Percentiles rank a stretch among this genome's conserved stretches.
These are phyloP conservation scores for Masticophis lateralis DNA, from an alignment of 2,797 vertebrate genomes.

Conservation along the genomic window DNA sequence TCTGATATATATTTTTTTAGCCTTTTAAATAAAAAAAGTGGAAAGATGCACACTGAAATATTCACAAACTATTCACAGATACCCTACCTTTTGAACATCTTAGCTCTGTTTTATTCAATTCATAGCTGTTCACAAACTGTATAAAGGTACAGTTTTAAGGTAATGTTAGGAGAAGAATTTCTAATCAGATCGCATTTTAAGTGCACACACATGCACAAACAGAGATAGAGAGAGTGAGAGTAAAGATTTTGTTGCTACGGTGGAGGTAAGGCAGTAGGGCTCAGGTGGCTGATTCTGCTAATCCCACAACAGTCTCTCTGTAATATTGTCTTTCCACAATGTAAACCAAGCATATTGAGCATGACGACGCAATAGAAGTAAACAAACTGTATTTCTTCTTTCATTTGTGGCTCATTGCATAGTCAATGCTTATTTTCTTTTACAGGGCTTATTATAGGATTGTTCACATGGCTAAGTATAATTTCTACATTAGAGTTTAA, in stretches of 20 bases:
- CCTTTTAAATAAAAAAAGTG: neutral
- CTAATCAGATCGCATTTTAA: neutral
- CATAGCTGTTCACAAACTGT: neutral
- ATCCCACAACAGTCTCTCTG: neutral
- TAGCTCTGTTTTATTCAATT: neutral
- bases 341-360: neutral
- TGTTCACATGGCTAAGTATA: neutral
- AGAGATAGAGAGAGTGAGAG: neutral
- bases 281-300: neutral
- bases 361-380: rapidly evolving
- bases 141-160: neutral
- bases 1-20: neutral
- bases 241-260: constrained; percentile 2
- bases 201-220: neutral
- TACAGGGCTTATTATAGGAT: neutral
- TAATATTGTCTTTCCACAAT: neutral
- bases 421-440: neutral
- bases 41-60: neutral
- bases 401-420: constrained; percentile 25
- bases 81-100: rapidly evolving
- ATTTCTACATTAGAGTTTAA: neutral
- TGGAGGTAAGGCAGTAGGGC: neutral
- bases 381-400: neutral
- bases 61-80: neutral
- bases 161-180: neutral